phyloP scores from a whole-genome alignment of 2,888 invertebrate species.

The Eulithis prunata region DNA sequence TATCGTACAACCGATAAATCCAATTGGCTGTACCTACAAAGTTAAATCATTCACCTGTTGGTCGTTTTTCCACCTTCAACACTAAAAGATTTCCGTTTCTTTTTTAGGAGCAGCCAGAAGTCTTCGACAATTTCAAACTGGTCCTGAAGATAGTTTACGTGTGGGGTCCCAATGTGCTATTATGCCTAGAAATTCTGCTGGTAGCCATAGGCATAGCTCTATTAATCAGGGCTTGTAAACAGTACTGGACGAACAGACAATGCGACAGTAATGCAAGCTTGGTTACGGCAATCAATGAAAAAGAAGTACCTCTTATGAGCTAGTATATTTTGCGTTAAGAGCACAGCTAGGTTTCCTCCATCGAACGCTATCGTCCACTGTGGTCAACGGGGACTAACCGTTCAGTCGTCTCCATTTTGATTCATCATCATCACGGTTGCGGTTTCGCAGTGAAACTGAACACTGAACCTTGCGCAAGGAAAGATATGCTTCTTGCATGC shows the following conservation, averaged over 20 bases:
- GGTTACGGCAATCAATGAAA: constrained; percentile 26
- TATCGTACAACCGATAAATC: too few species aligned
- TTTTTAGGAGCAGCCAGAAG: constrained; percentile 62
- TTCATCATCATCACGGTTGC: too few species aligned
- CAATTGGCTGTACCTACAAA: too few species aligned
- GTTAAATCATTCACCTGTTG: too few species aligned
- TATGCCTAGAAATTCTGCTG: constrained; percentile 45
- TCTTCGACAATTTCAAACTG: constrained; percentile 48
- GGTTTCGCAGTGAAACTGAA: too few species aligned
- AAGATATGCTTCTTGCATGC: too few species aligned
- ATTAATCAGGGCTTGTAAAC: constrained; percentile 39
- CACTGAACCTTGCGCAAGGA: too few species aligned
- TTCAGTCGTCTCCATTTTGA: too few species aligned
- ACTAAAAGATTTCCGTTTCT: constrained; percentile 6
- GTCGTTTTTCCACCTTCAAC: not conserved
- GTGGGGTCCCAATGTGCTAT: constrained; percentile 49
- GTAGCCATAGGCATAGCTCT: constrained; percentile 46
- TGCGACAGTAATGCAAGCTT: constrained; percentile 21
- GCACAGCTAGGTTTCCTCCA: not conserved
- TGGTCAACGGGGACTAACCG: too few species aligned
- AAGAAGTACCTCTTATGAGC: constrained; percentile 39
- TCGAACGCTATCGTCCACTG: too few species aligned
- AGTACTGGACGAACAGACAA: constrained; percentile 29
- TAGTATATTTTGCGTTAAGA: constrained; percentile 1
- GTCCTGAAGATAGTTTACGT: constrained; percentile 54